Conservation (phyloP, 2,888 invertebrate species). For the Lasioglossum morio region DNA sequence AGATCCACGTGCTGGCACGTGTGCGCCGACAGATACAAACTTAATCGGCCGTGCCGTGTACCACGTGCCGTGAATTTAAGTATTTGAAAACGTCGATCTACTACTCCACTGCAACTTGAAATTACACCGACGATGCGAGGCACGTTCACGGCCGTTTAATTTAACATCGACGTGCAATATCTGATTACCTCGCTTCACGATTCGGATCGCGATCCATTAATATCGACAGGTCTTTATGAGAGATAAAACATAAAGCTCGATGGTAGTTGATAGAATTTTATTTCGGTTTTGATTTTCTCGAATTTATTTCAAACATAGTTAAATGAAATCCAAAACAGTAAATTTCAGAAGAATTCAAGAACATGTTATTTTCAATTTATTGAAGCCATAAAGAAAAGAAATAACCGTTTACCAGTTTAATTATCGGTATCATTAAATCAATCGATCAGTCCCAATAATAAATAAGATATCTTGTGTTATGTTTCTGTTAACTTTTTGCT, state of each 20-base stretch:
- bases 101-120: conserved; percentile 19
- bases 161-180: neutral
- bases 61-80: conserved; percentile 64
- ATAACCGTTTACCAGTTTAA: too few relatives aligned
- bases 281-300: neutral
- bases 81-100: conserved; percentile 51
- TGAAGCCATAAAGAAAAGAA: too few relatives aligned
- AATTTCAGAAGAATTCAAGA: too few relatives aligned
- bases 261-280: neutral
- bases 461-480: too few relatives aligned
- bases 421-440: too few relatives aligned
- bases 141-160: conserved; percentile 15
- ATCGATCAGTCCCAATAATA: too few relatives aligned
- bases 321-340: neutral
- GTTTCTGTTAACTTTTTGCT: too few relatives aligned
- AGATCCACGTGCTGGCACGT: conserved; percentile 77
- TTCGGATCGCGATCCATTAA: neutral
- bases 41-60: conserved; percentile 59
- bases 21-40: conserved; percentile 62
- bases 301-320: neutral
- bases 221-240: neutral
- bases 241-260: neutral
- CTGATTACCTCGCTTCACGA: neutral
- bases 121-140: conserved; percentile 2
- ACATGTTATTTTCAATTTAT: neutral